These are phyloP conservation scores for Elachura formosa DNA, from an alignment of 2,113 vertebrate species.

Conservation along the genomic window DNA sequence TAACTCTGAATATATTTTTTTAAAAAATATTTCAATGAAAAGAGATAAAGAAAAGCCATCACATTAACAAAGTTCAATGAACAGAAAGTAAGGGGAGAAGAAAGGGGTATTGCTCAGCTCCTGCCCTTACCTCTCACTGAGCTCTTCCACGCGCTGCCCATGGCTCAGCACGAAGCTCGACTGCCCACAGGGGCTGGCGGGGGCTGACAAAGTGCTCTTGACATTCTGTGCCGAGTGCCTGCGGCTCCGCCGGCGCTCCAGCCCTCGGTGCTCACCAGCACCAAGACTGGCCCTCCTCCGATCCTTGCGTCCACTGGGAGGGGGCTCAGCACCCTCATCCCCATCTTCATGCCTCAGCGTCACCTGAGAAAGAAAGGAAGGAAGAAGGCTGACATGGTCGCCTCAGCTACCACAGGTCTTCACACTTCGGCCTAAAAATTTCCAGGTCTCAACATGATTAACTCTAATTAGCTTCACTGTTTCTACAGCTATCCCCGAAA, in stretches of 20 bases:
- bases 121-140: slow-evolving; percentile 83
- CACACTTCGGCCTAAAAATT: neutral
- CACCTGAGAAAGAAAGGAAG: slow-evolving; percentile 65
- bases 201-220: slow-evolving; percentile 80
- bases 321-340: slow-evolving; percentile 78
- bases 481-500: neutral
- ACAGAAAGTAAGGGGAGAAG: neutral
- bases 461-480: neutral
- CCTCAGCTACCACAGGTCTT: neutral
- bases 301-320: slow-evolving; percentile 78
- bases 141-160: slow-evolving; percentile 72
- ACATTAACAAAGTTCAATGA: neutral
- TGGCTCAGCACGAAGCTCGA: slow-evolving; percentile 68
- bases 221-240: slow-evolving; percentile 86
- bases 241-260: slow-evolving; percentile 89
- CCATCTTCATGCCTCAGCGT: slow-evolving; percentile 87
- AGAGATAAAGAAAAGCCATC: neutral
- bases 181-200: slow-evolving; percentile 78
- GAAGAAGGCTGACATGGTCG: accelerated
- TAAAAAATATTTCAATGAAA: neutral
- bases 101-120: neutral
- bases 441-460: neutral
- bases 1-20: neutral
- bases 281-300: slow-evolving; percentile 86
- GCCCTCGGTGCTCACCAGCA: slow-evolving; percentile 67